Evolutionary conservation across 2,888 invertebrate genomes (phyloP).

Genomic region (Coleophora deauratella): DNA sequence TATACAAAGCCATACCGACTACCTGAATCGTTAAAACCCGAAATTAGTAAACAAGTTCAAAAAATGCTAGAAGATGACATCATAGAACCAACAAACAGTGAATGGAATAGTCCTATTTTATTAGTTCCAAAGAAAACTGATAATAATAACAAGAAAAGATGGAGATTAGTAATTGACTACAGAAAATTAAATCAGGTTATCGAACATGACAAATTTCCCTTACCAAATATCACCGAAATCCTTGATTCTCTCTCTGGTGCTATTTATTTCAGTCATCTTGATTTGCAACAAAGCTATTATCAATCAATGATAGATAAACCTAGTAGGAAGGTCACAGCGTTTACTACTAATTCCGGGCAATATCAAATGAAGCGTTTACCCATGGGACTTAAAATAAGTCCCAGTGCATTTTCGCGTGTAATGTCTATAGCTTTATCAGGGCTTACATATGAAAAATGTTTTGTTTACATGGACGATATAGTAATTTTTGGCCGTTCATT

Average conservation of each 20-base stretch:
- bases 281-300: constrained; percentile 5
- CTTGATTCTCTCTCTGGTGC: constrained; percentile 2
- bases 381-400: constrained; percentile 9
- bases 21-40: too few relatives aligned
- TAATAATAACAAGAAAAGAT: too few relatives aligned
- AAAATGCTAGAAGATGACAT: too few relatives aligned
- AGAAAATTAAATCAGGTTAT: background rate
- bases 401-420: constrained; percentile 5
- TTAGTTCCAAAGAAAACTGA: too few relatives aligned
- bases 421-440: constrained; percentile 10
- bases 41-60: too few relatives aligned
- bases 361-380: constrained; percentile 9
- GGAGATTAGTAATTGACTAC: too few relatives aligned
- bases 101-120: too few relatives aligned
- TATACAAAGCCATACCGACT: too few relatives aligned
- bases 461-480: constrained; percentile 6
- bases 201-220: background rate
- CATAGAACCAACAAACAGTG: too few relatives aligned
- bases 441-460: too few relatives aligned
- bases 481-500: constrained; percentile 2
- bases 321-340: constrained; percentile 6
- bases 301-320: constrained; percentile 1
- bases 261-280: constrained; percentile 4
- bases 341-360: constrained; percentile 6
- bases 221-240: background rate